Evolutionary conservation across 1,140 invertebrate species (phyloP), one percentile per base, ranked within the genome.

Genomic region (Diorhabda elongata): DNA sequence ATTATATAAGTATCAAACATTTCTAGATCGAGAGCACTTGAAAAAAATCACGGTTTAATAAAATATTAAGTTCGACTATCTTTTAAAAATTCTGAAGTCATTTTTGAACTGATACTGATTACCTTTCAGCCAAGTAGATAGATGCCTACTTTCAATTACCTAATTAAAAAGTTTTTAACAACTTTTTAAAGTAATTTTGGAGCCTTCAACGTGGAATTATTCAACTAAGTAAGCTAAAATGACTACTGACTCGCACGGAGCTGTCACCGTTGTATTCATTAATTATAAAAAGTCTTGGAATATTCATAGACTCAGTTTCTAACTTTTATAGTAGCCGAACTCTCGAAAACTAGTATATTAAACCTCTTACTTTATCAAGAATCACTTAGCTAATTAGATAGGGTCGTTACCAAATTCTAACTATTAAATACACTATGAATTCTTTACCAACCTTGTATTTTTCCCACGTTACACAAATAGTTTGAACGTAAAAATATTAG

Each of bases 101-200:
- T 61, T 61, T 42, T 61, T 61, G 5, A 7, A 61, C 42, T 41
- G 42, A 61, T 61, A 61, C 5, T 52, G 5, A 61, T 42, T 41
- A 64, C n/a, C n/a, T 45, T 64, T 45, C 44, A 58, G 58, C 58
- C 7, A 43, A 41, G 44, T 66, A 66, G 64, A 58, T 69, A 68
- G 61, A 6, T 52, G n/a, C 47, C 47, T 52, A 52, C 47, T 68
- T 71, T 63, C 66, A 64, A 68, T 71, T 71, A 71, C 59, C 41
- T 71, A 64, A 71, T 71, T 71, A 71, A 45, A 62, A 71, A 71
- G 66, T 71, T 71, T 68, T n/a, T 68, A 71, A 71, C 69, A 71
- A 71, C 65, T 71, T 69, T 68, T 62, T 43, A 56, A 71, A 71
- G 44, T 64, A 65, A 71, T 65, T 71, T 71, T 47, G 41, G 2